These are phyloP conservation scores for Otolemur crassicaudatus DNA, from an alignment of 2,797 vertebrate species.

Conservation along the genomic window DNA sequence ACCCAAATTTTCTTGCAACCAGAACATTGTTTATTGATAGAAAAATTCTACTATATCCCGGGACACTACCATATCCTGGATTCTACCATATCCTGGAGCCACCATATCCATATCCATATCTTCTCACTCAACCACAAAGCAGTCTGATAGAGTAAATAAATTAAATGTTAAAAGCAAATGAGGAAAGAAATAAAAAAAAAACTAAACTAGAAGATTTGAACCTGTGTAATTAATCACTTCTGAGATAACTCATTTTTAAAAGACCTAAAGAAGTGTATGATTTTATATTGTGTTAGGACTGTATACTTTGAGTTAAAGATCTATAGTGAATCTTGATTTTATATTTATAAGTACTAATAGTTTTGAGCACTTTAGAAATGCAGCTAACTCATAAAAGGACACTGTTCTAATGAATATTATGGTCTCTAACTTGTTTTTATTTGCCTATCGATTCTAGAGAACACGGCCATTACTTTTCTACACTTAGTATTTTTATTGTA, in stretches of 20 bases:
- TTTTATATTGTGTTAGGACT: background rate
- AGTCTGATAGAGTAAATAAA: background rate
- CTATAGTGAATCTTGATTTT: background rate
- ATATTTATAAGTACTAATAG: background rate
- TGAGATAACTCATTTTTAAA: background rate
- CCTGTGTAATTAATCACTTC: background rate
- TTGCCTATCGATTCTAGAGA: background rate
- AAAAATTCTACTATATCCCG: background rate
- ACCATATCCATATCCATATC: background rate
- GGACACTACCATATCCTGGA: background rate
- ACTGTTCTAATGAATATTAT: background rate
- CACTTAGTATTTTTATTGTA: background rate
- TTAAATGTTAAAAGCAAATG: background rate
- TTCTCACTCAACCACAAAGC: background rate
- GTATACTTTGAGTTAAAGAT: background rate
- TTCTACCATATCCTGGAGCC: background rate
- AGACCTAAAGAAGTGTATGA: background rate
- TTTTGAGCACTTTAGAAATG: background rate
- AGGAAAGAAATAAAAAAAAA: conserved; percentile 17
- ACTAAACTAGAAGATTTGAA: background rate
- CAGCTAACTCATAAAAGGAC: background rate
- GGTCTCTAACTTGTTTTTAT: background rate
- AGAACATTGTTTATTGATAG: background rate
- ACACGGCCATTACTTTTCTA: background rate
- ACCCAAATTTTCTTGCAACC: background rate